Conservation (phyloP, 2,113 vertebrate genomes). For the Aptenodytes forsteri region DNA sequence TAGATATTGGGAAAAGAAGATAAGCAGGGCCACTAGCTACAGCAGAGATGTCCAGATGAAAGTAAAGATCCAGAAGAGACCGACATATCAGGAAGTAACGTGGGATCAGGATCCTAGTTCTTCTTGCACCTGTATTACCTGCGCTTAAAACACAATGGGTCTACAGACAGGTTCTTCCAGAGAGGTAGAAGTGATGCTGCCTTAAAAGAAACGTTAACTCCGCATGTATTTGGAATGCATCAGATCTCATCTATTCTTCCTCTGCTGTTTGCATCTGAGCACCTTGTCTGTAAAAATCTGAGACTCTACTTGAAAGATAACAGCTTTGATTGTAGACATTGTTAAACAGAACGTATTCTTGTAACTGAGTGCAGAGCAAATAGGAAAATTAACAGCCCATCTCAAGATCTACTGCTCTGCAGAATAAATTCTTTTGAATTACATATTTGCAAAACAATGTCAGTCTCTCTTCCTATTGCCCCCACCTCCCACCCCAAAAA, state of each 20-base stretch:
- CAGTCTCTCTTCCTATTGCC: not conserved
- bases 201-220: not conserved
- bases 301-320: not conserved
- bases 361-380: not conserved
- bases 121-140: not conserved
- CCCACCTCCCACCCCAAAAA: not conserved
- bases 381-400: not conserved
- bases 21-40: not conserved
- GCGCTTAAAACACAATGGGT: not conserved
- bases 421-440: not conserved
- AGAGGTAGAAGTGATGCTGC: not conserved
- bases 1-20: not conserved
- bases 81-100: not conserved
- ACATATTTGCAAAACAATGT: not conserved
- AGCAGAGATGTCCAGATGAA: not conserved
- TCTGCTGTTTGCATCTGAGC: not conserved
- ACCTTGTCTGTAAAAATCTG: not conserved
- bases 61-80: not conserved
- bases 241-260: not conserved
- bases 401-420: not conserved
- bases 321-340: not conserved
- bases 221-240: not conserved
- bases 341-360: not conserved
- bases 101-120: not conserved
- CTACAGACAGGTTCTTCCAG: not conserved